phyloP scores from a whole-genome alignment of 2,113 vertebrate genomes.

The Dolichotis patagonum region DNA sequence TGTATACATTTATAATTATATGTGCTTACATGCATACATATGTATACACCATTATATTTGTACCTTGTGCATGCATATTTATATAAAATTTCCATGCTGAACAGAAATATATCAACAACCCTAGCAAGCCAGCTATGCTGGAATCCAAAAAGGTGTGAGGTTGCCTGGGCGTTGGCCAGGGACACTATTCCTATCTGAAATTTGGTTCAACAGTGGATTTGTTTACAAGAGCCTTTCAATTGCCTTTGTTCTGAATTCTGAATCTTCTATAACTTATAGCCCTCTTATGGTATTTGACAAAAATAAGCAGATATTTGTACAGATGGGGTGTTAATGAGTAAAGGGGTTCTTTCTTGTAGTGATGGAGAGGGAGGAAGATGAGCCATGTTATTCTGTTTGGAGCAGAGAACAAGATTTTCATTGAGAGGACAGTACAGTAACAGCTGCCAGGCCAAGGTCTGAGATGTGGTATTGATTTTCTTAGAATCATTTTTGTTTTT shows the following conservation, averaged over 20 bases:
- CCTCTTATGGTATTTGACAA: neutral
- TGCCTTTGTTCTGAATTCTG: slow-evolving; percentile 30
- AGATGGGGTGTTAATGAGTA: neutral
- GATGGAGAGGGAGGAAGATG: neutral
- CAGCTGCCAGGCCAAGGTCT: slow-evolving; percentile 29
- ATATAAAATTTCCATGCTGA: neutral
- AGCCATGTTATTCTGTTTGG: neutral
- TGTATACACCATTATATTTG: neutral
- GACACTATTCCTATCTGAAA: neutral
- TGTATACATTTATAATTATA: neutral
- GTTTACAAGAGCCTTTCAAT: neutral
- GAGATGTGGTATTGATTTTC: slow-evolving; percentile 43
- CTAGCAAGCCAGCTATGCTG: neutral
- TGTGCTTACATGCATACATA: neutral
- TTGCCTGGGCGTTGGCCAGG: neutral
- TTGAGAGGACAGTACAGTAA: neutral
- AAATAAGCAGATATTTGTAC: neutral
- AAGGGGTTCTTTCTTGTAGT: neutral
- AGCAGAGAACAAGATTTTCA: neutral
- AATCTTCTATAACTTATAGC: neutral
- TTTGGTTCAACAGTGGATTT: neutral
- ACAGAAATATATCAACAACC: neutral
- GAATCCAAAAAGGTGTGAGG: neutral
- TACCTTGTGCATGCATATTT: neutral
- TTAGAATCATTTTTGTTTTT: slow-evolving; percentile 63